phyloP scores from a whole-genome alignment of 2,797 vertebrate species.

The Pempheris klunzingeri region DNA sequence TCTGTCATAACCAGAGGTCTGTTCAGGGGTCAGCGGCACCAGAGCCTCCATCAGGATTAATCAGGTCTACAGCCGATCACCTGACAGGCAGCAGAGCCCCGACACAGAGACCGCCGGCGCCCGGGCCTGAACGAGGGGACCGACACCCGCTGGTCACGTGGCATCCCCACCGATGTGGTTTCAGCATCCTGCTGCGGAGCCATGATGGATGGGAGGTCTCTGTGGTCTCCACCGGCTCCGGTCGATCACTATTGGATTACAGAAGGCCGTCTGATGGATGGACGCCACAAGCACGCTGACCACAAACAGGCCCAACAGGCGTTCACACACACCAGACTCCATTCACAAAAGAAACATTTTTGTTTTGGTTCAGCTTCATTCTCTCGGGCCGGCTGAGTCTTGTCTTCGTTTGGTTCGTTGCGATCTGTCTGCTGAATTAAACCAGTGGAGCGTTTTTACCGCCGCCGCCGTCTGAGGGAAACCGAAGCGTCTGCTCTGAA shows the following conservation, averaged over 20 bases:
- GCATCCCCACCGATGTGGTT: conserved; percentile 50
- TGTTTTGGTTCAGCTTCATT: neutral
- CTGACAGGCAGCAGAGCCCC: conserved; percentile 35
- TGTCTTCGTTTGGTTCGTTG: no score
- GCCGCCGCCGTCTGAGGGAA: no score
- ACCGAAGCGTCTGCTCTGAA: no score
- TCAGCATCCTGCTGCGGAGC: conserved; percentile 78
- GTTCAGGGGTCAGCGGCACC: no score
- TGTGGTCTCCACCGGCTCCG: conserved; percentile 87
- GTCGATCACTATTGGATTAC: conserved; percentile 94
- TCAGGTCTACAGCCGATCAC: conserved; percentile 15
- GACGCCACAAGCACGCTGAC: conserved; percentile 50
- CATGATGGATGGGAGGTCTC: conserved; percentile 92
- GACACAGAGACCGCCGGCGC: no score
- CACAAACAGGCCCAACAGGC: conserved; percentile 39
- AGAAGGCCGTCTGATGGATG: conserved; percentile 91
- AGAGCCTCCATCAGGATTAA: conserved; percentile 2
- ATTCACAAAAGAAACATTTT: neutral
- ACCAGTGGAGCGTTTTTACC: no score
- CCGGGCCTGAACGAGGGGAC: no score
- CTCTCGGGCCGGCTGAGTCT: neutral
- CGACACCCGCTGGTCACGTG: conserved; percentile 72
- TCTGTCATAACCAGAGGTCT: no score
- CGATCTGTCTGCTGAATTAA: no score
- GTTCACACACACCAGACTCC: conserved; percentile 15